These are phyloP conservation scores for Brachypodius melanocephalos DNA, from an alignment of 2,113 vertebrate species.

Conservation along the genomic window DNA sequence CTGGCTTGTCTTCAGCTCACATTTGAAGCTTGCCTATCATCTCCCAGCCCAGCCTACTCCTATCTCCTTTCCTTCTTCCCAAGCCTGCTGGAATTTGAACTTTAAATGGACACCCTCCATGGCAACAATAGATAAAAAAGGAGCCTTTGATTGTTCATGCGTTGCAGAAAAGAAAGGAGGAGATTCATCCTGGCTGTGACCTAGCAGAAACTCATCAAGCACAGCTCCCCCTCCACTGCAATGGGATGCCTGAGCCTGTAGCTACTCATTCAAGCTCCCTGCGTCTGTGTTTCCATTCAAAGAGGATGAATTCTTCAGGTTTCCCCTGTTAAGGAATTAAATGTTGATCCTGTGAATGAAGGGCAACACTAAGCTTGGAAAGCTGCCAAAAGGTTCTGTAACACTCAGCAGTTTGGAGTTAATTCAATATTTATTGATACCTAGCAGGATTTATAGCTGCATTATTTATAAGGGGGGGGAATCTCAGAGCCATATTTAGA, in stretches of 20 bases:
- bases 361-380: slow-evolving; percentile 44
- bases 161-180: slow-evolving; percentile 58
- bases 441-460: slow-evolving; percentile 39
- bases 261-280: slow-evolving; percentile 63
- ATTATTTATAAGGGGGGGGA: slow-evolving; percentile 35
- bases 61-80: slow-evolving; percentile 69
- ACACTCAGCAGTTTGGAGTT: slow-evolving; percentile 23
- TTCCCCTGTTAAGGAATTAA: slow-evolving; percentile 53
- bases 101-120: slow-evolving; percentile 70
- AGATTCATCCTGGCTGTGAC: slow-evolving; percentile 64
- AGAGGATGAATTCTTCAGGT: slow-evolving; percentile 66
- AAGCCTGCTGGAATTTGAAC: slow-evolving; percentile 74
- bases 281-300: slow-evolving; percentile 52
- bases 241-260: slow-evolving; percentile 42
- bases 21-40: slow-evolving; percentile 72
- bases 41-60: slow-evolving; percentile 61
- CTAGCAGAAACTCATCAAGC: slow-evolving; percentile 67
- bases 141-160: slow-evolving; percentile 77
- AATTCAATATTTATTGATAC: slow-evolving; percentile 55
- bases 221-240: slow-evolving; percentile 49
- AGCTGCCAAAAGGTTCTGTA: slow-evolving; percentile 45
- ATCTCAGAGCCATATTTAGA: slow-evolving; percentile 32
- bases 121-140: slow-evolving; percentile 75
- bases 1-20: slow-evolving; percentile 72
- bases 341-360: slow-evolving; percentile 61